Conservation (phyloP, 1,140 invertebrate species). For the Pinna nobilis region DNA sequence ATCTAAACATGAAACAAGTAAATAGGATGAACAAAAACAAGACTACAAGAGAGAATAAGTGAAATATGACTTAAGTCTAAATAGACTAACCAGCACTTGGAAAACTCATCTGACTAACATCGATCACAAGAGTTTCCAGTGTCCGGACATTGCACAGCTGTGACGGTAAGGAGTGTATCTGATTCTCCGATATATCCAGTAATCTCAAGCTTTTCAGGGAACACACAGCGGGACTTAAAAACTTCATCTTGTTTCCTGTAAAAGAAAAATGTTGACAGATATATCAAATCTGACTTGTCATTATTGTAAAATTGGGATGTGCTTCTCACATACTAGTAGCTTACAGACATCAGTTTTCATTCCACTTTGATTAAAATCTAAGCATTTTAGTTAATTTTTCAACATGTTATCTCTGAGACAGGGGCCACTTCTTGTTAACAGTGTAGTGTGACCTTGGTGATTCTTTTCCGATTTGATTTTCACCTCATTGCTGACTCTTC, state of each 20-base stretch:
- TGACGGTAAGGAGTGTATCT: conserved; percentile 51
- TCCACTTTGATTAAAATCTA: not conserved
- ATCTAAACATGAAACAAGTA: not conserved
- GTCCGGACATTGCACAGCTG: conserved; percentile 58
- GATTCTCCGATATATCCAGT: conserved; percentile 61
- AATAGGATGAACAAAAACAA: conserved; percentile 3
- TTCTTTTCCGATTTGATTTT: no score
- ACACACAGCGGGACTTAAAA: conserved; percentile 64
- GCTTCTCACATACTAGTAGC: not conserved
- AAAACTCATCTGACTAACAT: conserved; percentile 79
- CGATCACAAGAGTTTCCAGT: conserved; percentile 77
- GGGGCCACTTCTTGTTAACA: no score
- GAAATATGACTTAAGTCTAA: not conserved
- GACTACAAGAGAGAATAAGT: not conserved
- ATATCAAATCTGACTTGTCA: not conserved
- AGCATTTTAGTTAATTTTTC: not conserved
- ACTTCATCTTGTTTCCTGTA: conserved; percentile 69
- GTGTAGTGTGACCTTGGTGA: no score
- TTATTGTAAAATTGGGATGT: not conserved
- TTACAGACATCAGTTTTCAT: not conserved
- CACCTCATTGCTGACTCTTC: no score
- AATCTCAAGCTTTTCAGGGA: conserved; percentile 54
- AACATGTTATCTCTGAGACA: no score
- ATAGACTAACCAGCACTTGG: conserved; percentile 75
- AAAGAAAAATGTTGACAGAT: not conserved